Evolutionary conservation across 2,888 invertebrate genomes (phyloP), one percentile per base, ranked within the genome.

Genomic region (Spodoptera picta): DNA sequence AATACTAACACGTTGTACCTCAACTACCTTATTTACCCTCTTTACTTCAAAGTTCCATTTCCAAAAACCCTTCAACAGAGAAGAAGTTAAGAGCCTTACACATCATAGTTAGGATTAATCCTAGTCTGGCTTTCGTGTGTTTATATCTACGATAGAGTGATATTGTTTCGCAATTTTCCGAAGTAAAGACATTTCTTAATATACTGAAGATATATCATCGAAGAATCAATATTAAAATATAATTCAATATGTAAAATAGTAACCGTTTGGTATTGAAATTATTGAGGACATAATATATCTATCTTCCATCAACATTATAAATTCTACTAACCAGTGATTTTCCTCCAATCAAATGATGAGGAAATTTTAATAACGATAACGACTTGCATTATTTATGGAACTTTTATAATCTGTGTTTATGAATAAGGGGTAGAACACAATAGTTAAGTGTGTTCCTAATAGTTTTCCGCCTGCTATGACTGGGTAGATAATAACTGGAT

Each of bases 401-500:
- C 46, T 60, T 70, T 51, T 51, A 50, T 42, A 64, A 56, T 36
- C 11, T 27, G 27, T 49, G 49, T 47, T 50, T 9, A 51, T 57
- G 11, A 58, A 36, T 66, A 50, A 36, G 52, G 71, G 72, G 59
- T 65, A 10, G 65, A 56, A 52, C 23, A 55, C 41, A 57, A 60
- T 50, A n/a, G 42, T 44, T 43, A 42, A 56, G 46, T 67, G 46
- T 56, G 57, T 52, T 60, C 36, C 27, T 60, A 60, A 68, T 65
- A 48, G 62, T 67, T 51, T 70, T 69, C 56, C 44, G 36, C 45
- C 24, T 4, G 10, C 12, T 71, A 44, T 59, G 47, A 55, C 64
- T 74, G 58, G 53, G 31, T 57, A 56, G 49, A 65, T 75, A 75
- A 75, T 60, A 78, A 69, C 65, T 50, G 61, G 71, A 79, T 75